phyloP scores from a whole-genome alignment of 2,113 vertebrate species.

The Ariopsis seemanni region DNA sequence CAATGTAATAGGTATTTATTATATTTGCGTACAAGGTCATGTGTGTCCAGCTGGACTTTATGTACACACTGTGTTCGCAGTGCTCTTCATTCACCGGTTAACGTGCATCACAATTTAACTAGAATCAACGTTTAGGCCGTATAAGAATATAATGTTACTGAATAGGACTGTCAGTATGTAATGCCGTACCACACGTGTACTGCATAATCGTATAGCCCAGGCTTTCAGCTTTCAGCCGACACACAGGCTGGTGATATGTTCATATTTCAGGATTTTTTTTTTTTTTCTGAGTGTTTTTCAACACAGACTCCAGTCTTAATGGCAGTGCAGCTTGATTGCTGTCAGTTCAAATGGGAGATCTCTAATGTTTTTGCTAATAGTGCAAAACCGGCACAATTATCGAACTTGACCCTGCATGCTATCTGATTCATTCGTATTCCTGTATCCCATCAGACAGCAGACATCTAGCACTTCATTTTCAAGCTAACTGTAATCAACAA shows the following conservation, averaged over 20 bases:
- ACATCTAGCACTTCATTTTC: conserved; percentile 21
- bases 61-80: conserved; percentile 21
- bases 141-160: neutral
- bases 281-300: neutral
- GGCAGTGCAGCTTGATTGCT: conserved; percentile 14
- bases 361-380: conserved; percentile 30
- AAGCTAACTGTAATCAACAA: conserved; percentile 21
- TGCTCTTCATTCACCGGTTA: neutral
- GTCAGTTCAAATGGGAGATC: conserved; percentile 15
- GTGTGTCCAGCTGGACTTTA: conserved; percentile 37
- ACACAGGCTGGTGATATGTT: neutral
- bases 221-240: neutral
- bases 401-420: conserved; percentile 1
- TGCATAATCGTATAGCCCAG: neutral
- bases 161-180: neutral
- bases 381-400: neutral
- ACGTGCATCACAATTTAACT: neutral
- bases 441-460: conserved; percentile 37
- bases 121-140: neutral
- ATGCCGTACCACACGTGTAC: neutral
- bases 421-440: conserved; percentile 17
- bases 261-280: neutral
- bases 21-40: conserved; percentile 23
- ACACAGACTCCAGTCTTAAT: conserved; percentile 10
- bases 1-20: conserved; percentile 17